phyloP scores from a whole-genome alignment of 2,113 vertebrate genomes.

The Caranx ignobilis region DNA sequence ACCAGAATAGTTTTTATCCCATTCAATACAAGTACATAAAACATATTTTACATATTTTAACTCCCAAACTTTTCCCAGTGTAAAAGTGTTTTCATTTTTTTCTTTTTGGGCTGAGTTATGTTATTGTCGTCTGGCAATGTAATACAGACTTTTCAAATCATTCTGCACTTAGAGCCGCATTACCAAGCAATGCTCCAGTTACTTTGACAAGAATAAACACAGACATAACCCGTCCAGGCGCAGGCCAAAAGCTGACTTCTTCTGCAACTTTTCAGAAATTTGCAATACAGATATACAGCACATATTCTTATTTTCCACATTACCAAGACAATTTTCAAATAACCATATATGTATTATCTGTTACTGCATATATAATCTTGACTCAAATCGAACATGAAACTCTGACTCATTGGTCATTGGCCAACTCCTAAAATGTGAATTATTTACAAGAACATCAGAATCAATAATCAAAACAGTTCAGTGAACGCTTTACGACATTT shows the following conservation, averaged over 20 bases:
- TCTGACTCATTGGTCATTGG: not conserved
- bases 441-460: too few species aligned
- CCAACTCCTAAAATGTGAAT: not conserved
- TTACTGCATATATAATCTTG: too few species aligned
- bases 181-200: conserved; percentile 24
- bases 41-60: conserved; percentile 1
- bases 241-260: not conserved
- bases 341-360: too few species aligned
- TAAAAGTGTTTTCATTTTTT: not conserved
- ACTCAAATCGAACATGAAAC: too few species aligned
- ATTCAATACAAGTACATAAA: not conserved
- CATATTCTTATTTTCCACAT: not conserved
- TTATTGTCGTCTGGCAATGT: conserved; percentile 28
- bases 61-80: conserved; percentile 3
- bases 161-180: conserved; percentile 23
- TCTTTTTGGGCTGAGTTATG: conserved; percentile 1
- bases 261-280: not conserved
- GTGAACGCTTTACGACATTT: too few species aligned
- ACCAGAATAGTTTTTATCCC: too few species aligned
- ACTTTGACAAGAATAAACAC: conserved; percentile 44
- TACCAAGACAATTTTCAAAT: too few species aligned
- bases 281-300: not conserved
- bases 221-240: not conserved
- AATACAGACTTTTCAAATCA: conserved; percentile 36
- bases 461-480: too few species aligned